Evolutionary conservation across 2,113 vertebrate genomes (phyloP), one percentile per base, ranked within the genome.

Genomic region (Nibea coibor): DNA sequence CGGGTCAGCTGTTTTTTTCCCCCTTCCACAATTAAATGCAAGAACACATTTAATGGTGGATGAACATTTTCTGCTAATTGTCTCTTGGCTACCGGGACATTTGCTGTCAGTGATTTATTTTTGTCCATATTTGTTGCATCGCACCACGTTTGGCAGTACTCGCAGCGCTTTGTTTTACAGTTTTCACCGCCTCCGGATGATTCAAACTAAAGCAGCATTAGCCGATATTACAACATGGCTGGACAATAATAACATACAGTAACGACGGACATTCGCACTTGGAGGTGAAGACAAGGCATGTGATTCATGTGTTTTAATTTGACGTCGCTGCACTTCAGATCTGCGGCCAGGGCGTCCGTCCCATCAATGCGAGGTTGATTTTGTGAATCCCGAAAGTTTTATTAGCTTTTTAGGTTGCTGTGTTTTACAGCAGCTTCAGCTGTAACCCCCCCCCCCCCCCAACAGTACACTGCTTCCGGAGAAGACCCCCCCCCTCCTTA

Each of bases 401-500:
- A 31, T 70, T 70, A 15, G 31, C 9, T 75, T 80, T 76, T 66
- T 20, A 67, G 28, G 64, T 80, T 16, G n/a, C 58, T 67, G n/a
- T 58, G 66, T 80, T 84, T 75, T 68, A 51, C 20, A 63, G 70
- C 64, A 68, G 69, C 62, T 26, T 80, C 31, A 80, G 65, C 58
- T 70, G 43, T 80, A 71, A 65, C 48, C n/a, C 47, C 58, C 43
- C 35, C 12, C 48, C n/a, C 47, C 58, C 43, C 35, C 12, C 26
- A 56, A 26, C 5, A 28, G 24, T 16, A 2, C 22, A 20, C 43
- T 51, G 26, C 54, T 72, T 77, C 73, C 66, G 73, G 66, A 63
- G n/a, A 51, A 3, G 14, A 1, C 31, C n/a, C 2, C 20, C 16
- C 35, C 10, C 31, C 26, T 20, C 1, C 14, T 17, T 16, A 9